Base-by-base conservation (phyloP, 1,140 invertebrate species). In the Oreohelix idahoensis region DNA sequence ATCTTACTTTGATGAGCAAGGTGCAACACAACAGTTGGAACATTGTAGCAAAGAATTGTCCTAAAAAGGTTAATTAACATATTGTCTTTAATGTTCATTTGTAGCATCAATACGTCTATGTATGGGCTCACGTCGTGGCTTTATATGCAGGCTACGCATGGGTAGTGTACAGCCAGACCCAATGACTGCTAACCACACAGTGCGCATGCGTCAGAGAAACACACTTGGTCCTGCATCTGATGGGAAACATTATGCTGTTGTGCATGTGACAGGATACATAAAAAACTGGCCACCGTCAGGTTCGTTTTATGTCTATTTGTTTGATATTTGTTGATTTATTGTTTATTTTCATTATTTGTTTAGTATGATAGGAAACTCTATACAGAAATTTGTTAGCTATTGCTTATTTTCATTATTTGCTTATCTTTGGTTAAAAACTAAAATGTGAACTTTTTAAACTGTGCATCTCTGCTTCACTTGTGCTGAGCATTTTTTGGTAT, bases 211-310 rank as follows among this genome's bases (percentile, higher is more conserved):
- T 36, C 91, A 92, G 77, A 94, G 98, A 86, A 98, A 98, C 93
- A 97, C 96, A 51, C 93, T 99, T 49, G 98, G 97, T 2, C 97
- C 97, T 26, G 96, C 96, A 0, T 93, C 96, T 82, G 97, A 99
- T 93, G 98, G 92, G 13, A 90, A 97, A 88, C 97, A 97, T 92
- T 99, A 98, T 93, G 98, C 98, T 2, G 98, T 99, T 4, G 97
- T 99, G 10, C 99, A 99, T 92, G 99, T 98, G 92, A 99, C 98
- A n/a, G 98, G 99, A 0, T 99, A 99, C 91, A 98, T 99, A 63
- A 99, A 99, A 93, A 99, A 98, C 93, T 99, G 98, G 97, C 98
- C 98, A 42, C 98, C 98, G n/a, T 96, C 96, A 89, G 96, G 97
- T 96, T 38, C 8, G 45, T 49, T 49, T 8, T 11, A 11, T 49